Conservation (phyloP, 2,888 invertebrate genomes). For the Amphipoea lucens region DNA sequence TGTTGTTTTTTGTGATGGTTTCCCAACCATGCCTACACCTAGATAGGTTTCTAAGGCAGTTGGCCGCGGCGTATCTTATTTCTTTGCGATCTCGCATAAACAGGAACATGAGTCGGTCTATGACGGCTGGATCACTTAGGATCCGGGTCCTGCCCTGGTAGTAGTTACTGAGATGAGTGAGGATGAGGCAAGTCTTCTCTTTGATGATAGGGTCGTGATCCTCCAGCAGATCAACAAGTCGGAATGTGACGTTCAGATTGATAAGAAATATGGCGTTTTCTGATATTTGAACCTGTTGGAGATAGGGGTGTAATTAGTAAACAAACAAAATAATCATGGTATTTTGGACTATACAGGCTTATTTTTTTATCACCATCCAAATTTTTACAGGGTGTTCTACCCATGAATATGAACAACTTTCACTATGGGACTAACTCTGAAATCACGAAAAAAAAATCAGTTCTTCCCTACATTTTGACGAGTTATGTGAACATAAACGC, state of each 20-base stretch:
- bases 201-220: slow-evolving; percentile 78
- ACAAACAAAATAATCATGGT: not conserved
- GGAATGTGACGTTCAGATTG: slow-evolving; percentile 78
- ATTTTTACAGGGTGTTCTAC: too few relatives aligned
- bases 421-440: too few relatives aligned
- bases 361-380: too few relatives aligned
- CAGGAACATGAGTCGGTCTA: slow-evolving; percentile 79
- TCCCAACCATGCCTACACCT: slow-evolving; percentile 74
- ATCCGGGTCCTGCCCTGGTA: slow-evolving; percentile 82
- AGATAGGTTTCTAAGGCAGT: slow-evolving; percentile 77
- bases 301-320: slow-evolving; percentile 54
- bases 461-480: too few relatives aligned
- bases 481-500: too few relatives aligned
- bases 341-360: not conserved
- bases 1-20: slow-evolving; percentile 71
- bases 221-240: slow-evolving; percentile 81
- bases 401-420: too few relatives aligned
- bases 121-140: slow-evolving; percentile 73
- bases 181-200: slow-evolving; percentile 83
- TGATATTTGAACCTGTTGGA: slow-evolving; percentile 82
- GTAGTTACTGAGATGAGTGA: slow-evolving; percentile 78
- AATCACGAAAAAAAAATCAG: too few relatives aligned
- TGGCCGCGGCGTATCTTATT: slow-evolving; percentile 83
- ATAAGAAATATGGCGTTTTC: slow-evolving; percentile 84
- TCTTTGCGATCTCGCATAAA: slow-evolving; percentile 82